A percentile compares a stretch with the other conserved stretches of the same genome.
phyloP scores from a whole-genome alignment of 2,113 vertebrate genomes.

The Phocoena sinus region DNA sequence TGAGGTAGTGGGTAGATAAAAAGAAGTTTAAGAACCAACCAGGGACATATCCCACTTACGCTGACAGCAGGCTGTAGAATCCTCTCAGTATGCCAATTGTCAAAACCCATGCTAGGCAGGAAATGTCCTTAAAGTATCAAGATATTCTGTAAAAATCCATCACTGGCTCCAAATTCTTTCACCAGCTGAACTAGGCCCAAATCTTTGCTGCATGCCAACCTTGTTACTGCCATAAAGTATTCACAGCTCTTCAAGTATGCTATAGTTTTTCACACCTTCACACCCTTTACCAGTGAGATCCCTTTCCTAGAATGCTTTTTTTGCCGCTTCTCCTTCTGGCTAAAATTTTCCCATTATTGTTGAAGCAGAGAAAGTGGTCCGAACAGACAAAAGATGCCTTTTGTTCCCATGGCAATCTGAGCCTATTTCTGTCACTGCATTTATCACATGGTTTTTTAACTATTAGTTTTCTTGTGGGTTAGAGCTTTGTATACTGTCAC shows the following conservation, averaged over 20 bases:
- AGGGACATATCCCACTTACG: neutral
- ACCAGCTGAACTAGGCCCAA: neutral
- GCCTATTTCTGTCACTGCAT: slow-evolving; percentile 35
- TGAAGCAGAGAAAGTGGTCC: slow-evolving; percentile 46
- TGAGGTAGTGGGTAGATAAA: slow-evolving; percentile 9
- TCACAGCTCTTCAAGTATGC: neutral
- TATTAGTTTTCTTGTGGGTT: slow-evolving; percentile 5
- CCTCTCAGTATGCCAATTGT: slow-evolving; percentile 5
- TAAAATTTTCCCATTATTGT: slow-evolving; percentile 44
- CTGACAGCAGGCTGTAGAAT: neutral
- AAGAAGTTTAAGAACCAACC: slow-evolving; percentile 31
- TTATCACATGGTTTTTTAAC: slow-evolving; percentile 41
- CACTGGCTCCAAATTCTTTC: neutral
- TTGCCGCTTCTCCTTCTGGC: neutral
- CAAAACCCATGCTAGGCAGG: neutral
- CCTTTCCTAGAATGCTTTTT: slow-evolving; percentile 27
- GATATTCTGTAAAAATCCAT: slow-evolving; percentile 25
- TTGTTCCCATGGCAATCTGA: slow-evolving; percentile 54
- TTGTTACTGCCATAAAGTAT: neutral
- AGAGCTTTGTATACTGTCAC: neutral
- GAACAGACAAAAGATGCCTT: slow-evolving; percentile 38
- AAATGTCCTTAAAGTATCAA: slow-evolving; percentile 28
- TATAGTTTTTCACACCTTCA: neutral
- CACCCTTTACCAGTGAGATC: neutral
- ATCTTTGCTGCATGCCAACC: neutral